These are phyloP conservation scores for Parascotia fuliginaria DNA, from an alignment of 2,888 invertebrate genomes.

Conservation along the genomic window DNA sequence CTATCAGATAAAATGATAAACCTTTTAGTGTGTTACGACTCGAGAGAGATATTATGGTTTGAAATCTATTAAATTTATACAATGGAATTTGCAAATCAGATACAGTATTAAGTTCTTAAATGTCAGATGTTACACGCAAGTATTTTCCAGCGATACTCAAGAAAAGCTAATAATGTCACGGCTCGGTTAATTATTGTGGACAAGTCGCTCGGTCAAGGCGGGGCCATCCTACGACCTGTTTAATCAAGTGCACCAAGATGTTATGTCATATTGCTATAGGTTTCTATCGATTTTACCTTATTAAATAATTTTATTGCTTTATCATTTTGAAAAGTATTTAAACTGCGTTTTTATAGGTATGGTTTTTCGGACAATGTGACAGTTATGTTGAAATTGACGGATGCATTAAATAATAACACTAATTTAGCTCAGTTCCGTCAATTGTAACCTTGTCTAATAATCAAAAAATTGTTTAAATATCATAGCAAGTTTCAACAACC, in stretches of 20 bases:
- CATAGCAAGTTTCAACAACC: constrained; percentile 17
- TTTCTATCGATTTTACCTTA: constrained; percentile 8
- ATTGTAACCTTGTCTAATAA: constrained; percentile 30
- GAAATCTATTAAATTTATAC: constrained; percentile 24
- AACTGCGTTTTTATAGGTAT: not conserved
- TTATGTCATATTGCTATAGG: constrained; percentile 55
- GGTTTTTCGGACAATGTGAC: not conserved
- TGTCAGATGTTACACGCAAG: constrained; percentile 48
- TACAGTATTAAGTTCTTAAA: constrained; percentile 47
- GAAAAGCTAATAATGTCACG: constrained; percentile 73
- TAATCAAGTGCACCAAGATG: constrained; percentile 48
- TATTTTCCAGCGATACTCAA: constrained; percentile 39
- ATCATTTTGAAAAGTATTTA: not conserved
- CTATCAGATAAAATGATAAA: constrained; percentile 1
- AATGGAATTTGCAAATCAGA: constrained; percentile 43
- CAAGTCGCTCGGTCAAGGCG: constrained; percentile 73
- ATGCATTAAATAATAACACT: constrained; percentile 15
- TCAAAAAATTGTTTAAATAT: constrained; percentile 18
- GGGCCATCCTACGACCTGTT: constrained; percentile 64
- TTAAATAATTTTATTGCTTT: not conserved
- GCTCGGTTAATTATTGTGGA: constrained; percentile 59
- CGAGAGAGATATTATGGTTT: not conserved
- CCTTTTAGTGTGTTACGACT: not conserved
- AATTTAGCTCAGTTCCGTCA: constrained; percentile 9
- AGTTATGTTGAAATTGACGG: constrained; percentile 6